Percentiles rank a stretch among this genome's conserved stretches.
Evolutionary conservation across 2,113 vertebrate genomes (phyloP).

Genomic region (Elephas maximus): DNA sequence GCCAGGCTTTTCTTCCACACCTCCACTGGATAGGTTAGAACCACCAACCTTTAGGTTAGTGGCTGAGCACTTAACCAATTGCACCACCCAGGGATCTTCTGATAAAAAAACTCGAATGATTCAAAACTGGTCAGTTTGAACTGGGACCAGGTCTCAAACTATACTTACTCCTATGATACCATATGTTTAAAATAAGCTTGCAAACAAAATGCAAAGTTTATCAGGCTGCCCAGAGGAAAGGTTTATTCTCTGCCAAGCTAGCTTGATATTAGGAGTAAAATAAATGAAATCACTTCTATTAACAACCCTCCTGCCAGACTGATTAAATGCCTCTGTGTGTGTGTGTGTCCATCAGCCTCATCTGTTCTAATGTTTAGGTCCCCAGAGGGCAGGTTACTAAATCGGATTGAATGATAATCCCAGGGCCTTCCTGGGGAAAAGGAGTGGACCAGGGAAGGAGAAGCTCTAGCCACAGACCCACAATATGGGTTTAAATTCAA

Average conservation of each 20-base stretch:
- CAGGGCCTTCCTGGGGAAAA: background rate
- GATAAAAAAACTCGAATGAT: background rate
- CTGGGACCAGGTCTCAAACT: background rate
- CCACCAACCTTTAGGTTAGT: background rate
- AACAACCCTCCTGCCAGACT: constrained; percentile 52
- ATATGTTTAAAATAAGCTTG: background rate
- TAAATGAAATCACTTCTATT: constrained; percentile 34
- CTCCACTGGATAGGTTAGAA: background rate
- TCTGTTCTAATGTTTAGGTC: constrained; percentile 25
- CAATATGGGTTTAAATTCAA: background rate
- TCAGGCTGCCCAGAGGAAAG: background rate
- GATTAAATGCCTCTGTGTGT: constrained; percentile 34
- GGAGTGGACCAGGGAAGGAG: background rate
- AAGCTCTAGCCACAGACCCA: background rate
- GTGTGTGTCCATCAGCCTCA: background rate
- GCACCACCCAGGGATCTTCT: background rate
- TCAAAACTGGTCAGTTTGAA: background rate
- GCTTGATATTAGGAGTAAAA: background rate
- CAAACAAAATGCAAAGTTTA: background rate
- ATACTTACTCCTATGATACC: background rate
- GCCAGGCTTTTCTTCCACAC: background rate
- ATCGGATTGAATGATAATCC: constrained; percentile 48
- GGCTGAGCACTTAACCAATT: background rate
- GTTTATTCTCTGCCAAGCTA: background rate
- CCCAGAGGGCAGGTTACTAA: constrained; percentile 64